A percentile compares a stretch with the other conserved stretches of the same genome.
Conservation (phyloP, 2,888 invertebrate genomes). For the Drosophila tripunctata region DNA sequence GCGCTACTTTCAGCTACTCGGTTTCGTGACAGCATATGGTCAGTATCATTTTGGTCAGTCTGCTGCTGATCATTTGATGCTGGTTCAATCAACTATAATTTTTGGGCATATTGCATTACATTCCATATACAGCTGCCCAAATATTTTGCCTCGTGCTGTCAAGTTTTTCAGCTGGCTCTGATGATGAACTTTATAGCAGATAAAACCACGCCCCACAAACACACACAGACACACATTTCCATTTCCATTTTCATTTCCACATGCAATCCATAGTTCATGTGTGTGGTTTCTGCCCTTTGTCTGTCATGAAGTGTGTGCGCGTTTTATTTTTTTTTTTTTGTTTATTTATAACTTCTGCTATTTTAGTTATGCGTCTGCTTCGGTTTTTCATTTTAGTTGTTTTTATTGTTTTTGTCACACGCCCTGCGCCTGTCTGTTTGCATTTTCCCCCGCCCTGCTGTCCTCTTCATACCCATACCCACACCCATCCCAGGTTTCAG, state of each 20-base stretch:
- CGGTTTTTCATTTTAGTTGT: constrained; percentile 49
- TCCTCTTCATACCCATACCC: background rate
- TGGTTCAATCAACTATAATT: constrained; percentile 15
- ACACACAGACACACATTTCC: constrained; percentile 1
- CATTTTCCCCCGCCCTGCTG: too few relatives aligned
- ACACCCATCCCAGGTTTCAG: constrained; percentile 11
- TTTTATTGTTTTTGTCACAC: constrained; percentile 53
- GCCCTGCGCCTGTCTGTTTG: constrained; percentile 48
- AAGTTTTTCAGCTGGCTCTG: constrained; percentile 35
- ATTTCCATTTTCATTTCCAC: background rate
- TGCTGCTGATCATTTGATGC: constrained; percentile 20
- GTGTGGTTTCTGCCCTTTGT: constrained; percentile 46
- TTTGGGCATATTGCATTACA: constrained; percentile 13
- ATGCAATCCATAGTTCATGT: constrained; percentile 5
- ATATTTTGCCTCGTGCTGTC: constrained; percentile 60
- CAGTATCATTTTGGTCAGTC: constrained; percentile 34
- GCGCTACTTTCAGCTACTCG: too few relatives aligned
- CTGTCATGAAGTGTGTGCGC: constrained; percentile 50
- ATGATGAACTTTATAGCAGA: constrained; percentile 15
- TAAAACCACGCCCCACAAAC: constrained; percentile 19
- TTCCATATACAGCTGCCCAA: constrained; percentile 64
- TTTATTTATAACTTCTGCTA: constrained; percentile 67
- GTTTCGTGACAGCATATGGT: constrained; percentile 61
- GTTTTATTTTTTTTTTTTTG: constrained; percentile 64
- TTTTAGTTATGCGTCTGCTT: constrained; percentile 49